phyloP scores from a whole-genome alignment of 1,140 invertebrate species.

The Thaumatotibia leucotreta region DNA sequence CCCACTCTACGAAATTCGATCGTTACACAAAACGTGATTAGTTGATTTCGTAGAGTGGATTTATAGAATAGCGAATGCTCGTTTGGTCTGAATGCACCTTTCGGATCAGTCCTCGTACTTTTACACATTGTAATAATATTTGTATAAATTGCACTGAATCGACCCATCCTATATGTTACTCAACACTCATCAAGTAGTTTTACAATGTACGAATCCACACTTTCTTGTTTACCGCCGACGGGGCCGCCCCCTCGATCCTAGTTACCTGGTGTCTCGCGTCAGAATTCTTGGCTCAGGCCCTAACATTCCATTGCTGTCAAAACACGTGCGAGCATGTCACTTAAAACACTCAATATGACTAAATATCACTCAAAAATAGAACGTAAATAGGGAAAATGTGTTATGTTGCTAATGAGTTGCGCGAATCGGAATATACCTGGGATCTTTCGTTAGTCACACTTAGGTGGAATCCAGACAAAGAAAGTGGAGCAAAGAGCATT shows the following conservation, averaged over 20 bases:
- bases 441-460: not conserved
- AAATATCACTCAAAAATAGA: not conserved
- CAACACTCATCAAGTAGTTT: too few species aligned
- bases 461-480: not conserved
- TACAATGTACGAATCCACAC: too few species aligned
- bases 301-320: not conserved
- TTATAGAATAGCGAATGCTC: too few species aligned
- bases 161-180: too few species aligned
- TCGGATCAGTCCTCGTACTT: too few species aligned
- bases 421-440: not conserved
- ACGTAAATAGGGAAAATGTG: slow-evolving; percentile 6
- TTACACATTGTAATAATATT: too few species aligned
- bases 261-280: slow-evolving; percentile 5
- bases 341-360: not conserved
- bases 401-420: not conserved
- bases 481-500: not conserved
- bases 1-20: too few species aligned
- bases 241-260: not conserved
- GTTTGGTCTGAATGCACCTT: too few species aligned
- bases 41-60: too few species aligned
- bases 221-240: not conserved
- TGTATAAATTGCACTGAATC: too few species aligned
- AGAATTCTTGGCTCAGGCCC: not conserved
- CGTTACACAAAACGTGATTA: too few species aligned
- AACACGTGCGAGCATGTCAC: not conserved